A percentile compares a stretch with the other conserved stretches of the same genome.
These are phyloP conservation scores for cattle (Bos taurus) DNA, from an alignment of 2,113 vertebrate genomes.

Conservation along the genomic window DNA sequence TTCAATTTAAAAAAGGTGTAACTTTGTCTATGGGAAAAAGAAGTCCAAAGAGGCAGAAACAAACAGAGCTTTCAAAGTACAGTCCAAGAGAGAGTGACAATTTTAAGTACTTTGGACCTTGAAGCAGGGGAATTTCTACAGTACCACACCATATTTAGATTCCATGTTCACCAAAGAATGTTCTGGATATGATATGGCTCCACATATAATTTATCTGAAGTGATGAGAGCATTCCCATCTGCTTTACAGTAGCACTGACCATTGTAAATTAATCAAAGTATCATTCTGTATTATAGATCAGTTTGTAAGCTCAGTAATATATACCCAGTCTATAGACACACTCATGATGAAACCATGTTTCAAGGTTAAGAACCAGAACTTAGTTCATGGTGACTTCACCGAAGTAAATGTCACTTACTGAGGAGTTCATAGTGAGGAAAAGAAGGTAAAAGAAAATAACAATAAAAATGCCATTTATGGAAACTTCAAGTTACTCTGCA, in stretches of 20 bases:
- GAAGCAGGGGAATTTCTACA: not conserved
- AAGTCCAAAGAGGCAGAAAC: not conserved
- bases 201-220: not conserved
- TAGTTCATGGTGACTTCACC: not conserved
- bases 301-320: not conserved
- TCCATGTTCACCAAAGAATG: not conserved
- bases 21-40: not conserved
- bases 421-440: not conserved
- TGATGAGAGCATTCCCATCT: not conserved
- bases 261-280: not conserved
- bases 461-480: not conserved
- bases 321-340: not conserved
- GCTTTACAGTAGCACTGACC: not conserved
- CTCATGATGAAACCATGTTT: not conserved
- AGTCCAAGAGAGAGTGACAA: not conserved
- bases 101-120: not conserved
- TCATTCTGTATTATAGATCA: not conserved
- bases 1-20: not conserved
- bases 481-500: not conserved
- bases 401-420: not conserved
- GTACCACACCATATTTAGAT: not conserved
- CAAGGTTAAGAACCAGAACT: not conserved
- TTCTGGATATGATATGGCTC: not conserved
- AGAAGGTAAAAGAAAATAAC: not conserved
- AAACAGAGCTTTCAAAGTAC: not conserved